These are phyloP conservation scores for Leptura quadrifasciata DNA, from an alignment of 2,888 invertebrate species.

Conservation along the genomic window DNA sequence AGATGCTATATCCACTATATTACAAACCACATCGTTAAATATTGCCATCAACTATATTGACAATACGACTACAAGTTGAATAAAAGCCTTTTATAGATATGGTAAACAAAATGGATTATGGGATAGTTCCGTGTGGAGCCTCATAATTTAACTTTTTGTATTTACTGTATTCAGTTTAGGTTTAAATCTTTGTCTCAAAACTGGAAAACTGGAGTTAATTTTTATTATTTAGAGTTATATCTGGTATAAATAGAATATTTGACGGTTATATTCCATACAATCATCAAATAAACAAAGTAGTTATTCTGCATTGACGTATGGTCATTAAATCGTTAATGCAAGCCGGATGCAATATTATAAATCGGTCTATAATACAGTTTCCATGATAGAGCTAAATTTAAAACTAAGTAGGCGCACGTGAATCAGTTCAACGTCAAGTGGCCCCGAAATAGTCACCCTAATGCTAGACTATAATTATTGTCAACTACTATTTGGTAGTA, in stretches of 20 bases:
- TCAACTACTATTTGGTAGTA: constrained; percentile 5
- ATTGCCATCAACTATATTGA: too few species aligned
- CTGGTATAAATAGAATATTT: background rate
- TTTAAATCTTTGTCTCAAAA: too few species aligned
- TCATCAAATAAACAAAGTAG: background rate
- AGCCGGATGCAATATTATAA: constrained; percentile 51
- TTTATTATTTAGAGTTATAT: too few species aligned
- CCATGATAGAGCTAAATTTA: constrained; percentile 50
- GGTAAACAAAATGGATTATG: too few species aligned
- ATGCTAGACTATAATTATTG: constrained; percentile 11
- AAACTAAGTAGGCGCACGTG: constrained; percentile 54
- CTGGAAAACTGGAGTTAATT: too few species aligned
- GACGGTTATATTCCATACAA: background rate
- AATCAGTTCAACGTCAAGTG: constrained; percentile 57
- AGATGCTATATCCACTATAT: too few species aligned
- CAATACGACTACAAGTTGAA: too few species aligned
- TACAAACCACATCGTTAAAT: too few species aligned
- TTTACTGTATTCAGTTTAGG: too few species aligned
- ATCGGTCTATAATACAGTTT: constrained; percentile 32
- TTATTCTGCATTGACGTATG: constrained; percentile 27
- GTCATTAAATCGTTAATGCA: constrained; percentile 25
- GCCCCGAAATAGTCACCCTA: constrained; percentile 47
- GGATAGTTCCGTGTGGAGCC: too few species aligned
- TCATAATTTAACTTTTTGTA: too few species aligned
- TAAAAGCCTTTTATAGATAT: too few species aligned